Conservation (phyloP, 2,797 vertebrate species). For the Sciurus vulgaris region DNA sequence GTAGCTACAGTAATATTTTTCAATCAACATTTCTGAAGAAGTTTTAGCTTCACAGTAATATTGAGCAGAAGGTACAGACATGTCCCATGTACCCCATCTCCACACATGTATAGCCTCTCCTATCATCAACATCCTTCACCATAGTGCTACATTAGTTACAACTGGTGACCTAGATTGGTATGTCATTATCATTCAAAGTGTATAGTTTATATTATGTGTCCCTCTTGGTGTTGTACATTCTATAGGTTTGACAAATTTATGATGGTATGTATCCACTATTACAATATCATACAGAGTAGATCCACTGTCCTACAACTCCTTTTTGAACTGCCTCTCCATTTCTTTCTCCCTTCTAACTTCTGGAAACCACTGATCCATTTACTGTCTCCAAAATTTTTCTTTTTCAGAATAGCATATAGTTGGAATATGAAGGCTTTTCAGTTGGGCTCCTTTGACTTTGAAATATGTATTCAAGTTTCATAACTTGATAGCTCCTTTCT, state of each 20-base stretch:
- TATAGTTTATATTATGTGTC: background rate
- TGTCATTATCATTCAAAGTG: too few species aligned
- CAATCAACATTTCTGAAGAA: background rate
- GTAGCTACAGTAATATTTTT: background rate
- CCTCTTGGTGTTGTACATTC: background rate
- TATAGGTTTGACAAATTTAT: background rate
- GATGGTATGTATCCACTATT: background rate
- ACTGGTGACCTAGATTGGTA: background rate
- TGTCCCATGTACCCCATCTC: background rate
- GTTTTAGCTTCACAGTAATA: background rate
- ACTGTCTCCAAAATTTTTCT: background rate
- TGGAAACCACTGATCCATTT: background rate
- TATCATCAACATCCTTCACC: background rate
- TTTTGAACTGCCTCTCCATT: background rate
- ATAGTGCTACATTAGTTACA: background rate
- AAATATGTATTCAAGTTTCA: background rate
- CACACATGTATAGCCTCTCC: background rate
- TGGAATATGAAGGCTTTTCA: background rate
- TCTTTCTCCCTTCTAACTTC: background rate
- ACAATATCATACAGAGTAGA: background rate
- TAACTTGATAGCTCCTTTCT: background rate
- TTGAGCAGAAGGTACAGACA: background rate
- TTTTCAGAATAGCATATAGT: background rate
- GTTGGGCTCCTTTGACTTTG: background rate
- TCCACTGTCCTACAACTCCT: background rate